Evolutionary conservation across 2,113 vertebrate genomes (phyloP), one percentile per base, ranked within the genome.

Genomic region (Neoarius graeffei): DNA sequence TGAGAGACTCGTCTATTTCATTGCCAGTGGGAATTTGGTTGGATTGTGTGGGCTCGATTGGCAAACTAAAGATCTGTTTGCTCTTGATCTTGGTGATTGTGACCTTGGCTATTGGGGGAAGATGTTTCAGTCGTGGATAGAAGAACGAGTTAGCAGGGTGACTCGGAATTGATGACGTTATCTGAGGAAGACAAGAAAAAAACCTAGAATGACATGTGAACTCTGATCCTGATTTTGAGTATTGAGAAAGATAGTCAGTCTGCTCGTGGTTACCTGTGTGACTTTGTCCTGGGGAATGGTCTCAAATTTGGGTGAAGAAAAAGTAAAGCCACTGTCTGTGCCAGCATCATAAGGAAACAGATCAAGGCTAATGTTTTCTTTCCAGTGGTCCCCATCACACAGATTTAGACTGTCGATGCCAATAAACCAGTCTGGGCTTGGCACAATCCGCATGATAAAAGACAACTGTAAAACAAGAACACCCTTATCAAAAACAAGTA

Each of bases 351-450:
- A 96, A 0, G 98, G 98, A 89, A 94, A 95, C 30, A 99, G 96
- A 74, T 99, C 97, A 86, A 98, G 42, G 0, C 95, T 92, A 0
- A 96, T 88, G 64, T 93, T 96, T 9, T 98, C 96, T 91, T 95
- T 96, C 98, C 98, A 99, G 52, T 88, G 94, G 62, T 94, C 94
- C 6, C 96, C 96, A 5, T 97, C 96, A 50, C 98, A 99, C 64
- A 99, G 95, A 89, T 97, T 96, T 83, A 99, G 80, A 80, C 96
- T 97, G 93, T 99, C 96, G 64, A 96, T 88, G 1, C 98, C 98
- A 90, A 99, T 97, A 90, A 99, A 99, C 98, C 98, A 99, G 94
- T 99, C 98, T 0, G 98, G 98, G 85, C 98, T 99, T 15, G 98
- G 98, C 80, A 99, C 94, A 10, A 99, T 94, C 25, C 97, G 95